phyloP scores from a whole-genome alignment of 2,888 invertebrate species.

The Coenonympha glycerion region DNA sequence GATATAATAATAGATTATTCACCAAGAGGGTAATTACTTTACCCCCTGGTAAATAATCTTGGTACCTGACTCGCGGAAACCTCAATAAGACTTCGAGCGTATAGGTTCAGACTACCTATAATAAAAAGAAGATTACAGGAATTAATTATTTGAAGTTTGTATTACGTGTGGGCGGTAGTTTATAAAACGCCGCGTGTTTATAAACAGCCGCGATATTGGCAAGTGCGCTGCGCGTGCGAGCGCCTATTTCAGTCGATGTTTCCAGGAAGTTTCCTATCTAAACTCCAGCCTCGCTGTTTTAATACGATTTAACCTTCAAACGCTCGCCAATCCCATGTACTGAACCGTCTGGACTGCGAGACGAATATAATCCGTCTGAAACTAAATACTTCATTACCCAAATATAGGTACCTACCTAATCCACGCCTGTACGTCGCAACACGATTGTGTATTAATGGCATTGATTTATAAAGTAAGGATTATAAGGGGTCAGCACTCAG shows the following conservation, averaged over 20 bases:
- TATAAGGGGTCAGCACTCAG: too few species aligned
- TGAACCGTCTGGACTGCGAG: constrained; percentile 47
- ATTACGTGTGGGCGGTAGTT: constrained; percentile 23
- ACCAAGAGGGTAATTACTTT: too few species aligned
- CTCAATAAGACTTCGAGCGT: too few species aligned
- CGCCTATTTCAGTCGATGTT: constrained; percentile 42
- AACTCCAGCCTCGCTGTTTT: constrained; percentile 42
- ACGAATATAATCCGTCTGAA: constrained; percentile 50
- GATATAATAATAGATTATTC: too few species aligned
- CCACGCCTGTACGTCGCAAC: too few species aligned
- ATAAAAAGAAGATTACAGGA: constrained; percentile 14
- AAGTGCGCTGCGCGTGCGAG: constrained; percentile 43
- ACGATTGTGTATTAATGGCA: too few species aligned
- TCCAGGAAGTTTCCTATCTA: constrained; percentile 51
- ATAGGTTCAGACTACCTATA: too few species aligned
- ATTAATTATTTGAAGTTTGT: constrained; percentile 20
- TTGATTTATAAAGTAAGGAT: too few species aligned
- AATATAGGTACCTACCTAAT: neutral
- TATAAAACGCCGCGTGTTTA: constrained; percentile 34
- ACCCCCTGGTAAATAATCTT: too few species aligned
- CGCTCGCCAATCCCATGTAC: constrained; percentile 50
- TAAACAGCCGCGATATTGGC: constrained; percentile 48
- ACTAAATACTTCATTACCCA: constrained; percentile 29
- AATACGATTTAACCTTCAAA: constrained; percentile 63
- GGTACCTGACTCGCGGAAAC: too few species aligned